Base-by-base conservation (phyloP, 2,888 invertebrate species). In the Mimas tiliae region DNA sequence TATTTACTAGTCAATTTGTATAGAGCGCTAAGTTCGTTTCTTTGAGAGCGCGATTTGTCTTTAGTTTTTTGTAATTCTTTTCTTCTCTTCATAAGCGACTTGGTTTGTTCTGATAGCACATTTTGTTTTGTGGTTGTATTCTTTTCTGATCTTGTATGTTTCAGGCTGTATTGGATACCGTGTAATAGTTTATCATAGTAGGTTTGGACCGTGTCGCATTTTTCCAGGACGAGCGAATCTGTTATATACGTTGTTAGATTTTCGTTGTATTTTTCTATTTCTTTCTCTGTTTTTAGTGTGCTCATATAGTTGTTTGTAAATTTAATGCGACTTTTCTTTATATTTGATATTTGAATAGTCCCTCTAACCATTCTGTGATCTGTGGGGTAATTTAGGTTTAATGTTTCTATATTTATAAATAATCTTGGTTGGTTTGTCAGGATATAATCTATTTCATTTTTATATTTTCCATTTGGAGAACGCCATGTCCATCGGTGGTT, bases 101-200 rank as follows among this genome's bases (percentile, higher is more conserved):
- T 0, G 27, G 72, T 74, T 3, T 67, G 63, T 8, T 69, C 70
- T 62, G 69, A 67, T 33, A 72, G n/a, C 6, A 66, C 64, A 58
- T 62, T 70, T 52, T 12, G n/a, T n/a, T n/a, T n/a, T n/a, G n/a
- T n/a, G n/a, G n/a, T n/a, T n/a, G n/a, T n/a, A n/a, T n/a, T n/a
- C n/a, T n/a, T n/a, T n/a, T n/a, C n/a, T n/a, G n/a, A n/a, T n/a
- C n/a, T n/a, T n/a, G n/a, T n/a, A n/a, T n/a, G n/a, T n/a, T n/a
- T n/a, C n/a, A n/a, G n/a, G n/a, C n/a, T n/a, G n/a, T n/a, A n/a
- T n/a, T n/a, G n/a, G n/a, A n/a, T n/a, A n/a, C n/a, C n/a, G n/a
- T n/a, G n/a, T n/a, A n/a, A n/a, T n/a, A n/a, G n/a, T n/a, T n/a
- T n/a, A n/a, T n/a, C n/a, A n/a, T n/a, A n/a, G n/a, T n/a, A n/a